phyloP scores from a whole-genome alignment of 2,113 vertebrate species.

The Tringa solitaria region DNA sequence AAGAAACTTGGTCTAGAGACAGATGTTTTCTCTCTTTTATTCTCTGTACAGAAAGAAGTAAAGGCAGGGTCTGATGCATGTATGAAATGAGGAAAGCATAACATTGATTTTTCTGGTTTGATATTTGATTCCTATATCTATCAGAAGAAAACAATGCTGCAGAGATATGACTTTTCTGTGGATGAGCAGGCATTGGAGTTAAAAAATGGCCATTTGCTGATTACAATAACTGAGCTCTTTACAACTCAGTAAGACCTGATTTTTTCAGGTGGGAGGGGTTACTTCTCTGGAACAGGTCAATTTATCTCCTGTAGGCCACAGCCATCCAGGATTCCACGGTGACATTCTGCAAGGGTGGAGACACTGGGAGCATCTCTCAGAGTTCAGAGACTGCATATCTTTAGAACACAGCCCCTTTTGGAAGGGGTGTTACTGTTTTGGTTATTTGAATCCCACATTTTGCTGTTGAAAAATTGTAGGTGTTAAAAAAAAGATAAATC shows the following conservation, averaged over 20 bases:
- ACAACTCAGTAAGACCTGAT: background rate
- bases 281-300: background rate
- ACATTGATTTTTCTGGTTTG: background rate
- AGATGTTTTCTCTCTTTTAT: background rate
- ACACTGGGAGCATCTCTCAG: background rate
- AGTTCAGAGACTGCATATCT: background rate
- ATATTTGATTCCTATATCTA: background rate
- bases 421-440: background rate
- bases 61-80: background rate
- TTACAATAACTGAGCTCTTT: background rate
- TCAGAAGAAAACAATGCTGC: background rate
- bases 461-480: background rate
- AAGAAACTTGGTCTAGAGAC: background rate
- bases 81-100: background rate
- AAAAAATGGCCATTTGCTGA: background rate
- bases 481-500: background rate
- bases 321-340: background rate
- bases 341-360: background rate
- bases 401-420: background rate
- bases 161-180: background rate
- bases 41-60: background rate
- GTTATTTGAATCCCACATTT: background rate
- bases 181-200: background rate
- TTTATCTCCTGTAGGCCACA: background rate
- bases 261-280: background rate